Evolutionary conservation across 1,140 invertebrate genomes (phyloP).

Genomic region (Latrodectus geometricus): DNA sequence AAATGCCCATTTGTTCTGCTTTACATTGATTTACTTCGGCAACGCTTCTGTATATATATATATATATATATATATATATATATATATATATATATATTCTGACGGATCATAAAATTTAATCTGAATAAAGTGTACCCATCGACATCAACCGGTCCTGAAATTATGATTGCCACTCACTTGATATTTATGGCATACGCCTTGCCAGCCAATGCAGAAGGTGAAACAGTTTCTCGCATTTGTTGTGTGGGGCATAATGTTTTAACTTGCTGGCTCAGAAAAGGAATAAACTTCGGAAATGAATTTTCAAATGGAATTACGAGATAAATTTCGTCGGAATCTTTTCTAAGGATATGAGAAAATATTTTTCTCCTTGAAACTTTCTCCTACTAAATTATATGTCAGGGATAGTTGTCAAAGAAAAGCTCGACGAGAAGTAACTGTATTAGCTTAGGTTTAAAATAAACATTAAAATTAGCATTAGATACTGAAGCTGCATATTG

Average conservation of each 20-base stretch:
- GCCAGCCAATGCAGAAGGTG: background rate
- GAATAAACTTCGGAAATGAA: background rate
- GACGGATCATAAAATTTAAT: background rate
- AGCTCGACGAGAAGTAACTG: no score
- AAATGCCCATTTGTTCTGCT: background rate
- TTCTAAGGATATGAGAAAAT: background rate
- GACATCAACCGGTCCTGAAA: background rate
- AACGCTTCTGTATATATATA: no score
- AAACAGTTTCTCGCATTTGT: background rate
- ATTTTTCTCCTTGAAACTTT: background rate
- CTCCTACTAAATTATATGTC: background rate
- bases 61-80: no score
- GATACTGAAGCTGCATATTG: constrained; percentile 7
- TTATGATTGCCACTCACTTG: background rate
- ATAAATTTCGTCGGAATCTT: background rate
- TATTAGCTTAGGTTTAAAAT: no score
- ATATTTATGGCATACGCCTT: background rate
- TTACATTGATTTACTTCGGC: background rate
- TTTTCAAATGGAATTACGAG: background rate
- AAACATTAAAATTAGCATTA: no score
- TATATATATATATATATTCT: no score
- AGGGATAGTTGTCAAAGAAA: background rate
- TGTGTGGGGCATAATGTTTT: background rate
- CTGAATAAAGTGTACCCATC: background rate
- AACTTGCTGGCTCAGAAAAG: background rate